Base-by-base conservation (phyloP, 2,888 invertebrate species). In the Limnephilus marmoratus region DNA sequence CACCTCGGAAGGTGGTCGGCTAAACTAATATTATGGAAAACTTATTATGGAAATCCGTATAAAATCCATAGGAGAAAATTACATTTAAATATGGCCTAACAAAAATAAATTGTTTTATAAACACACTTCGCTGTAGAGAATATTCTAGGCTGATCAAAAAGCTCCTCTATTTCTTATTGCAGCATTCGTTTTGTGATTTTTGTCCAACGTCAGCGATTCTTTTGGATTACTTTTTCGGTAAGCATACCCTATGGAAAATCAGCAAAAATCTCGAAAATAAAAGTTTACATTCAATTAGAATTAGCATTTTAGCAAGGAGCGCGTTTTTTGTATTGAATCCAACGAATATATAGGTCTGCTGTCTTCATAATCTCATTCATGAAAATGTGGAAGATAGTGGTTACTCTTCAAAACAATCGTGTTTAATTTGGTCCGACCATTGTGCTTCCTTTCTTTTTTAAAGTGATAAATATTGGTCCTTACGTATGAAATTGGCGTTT, bases 231-330 rank as follows among this genome's bases (percentile, higher is more conserved):
- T 41, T 86, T 85, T 86, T 29, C 83, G 49, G 86, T 86, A 45
- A 86, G 86, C 49, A 86, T 37, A 45, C 86, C 29, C 45, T 45
- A 49, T 49, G 86, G 86, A 86, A 45, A 86, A 86, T 86, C 86
- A 86, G 86, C 86, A 29, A 86, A 86, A 86, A 49, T 86, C 15
- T 29, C n/a, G 86, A n/a, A 45, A 49, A 86, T 86, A 86, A 49
- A 86, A 86, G 49, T 86, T 86, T 86, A 49, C 86, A 49, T 86
- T 86, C 86, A 86, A 86, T 86, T 86, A 86, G 49, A 86, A 86
- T 86, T 86, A 86, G 86, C 86, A 86, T 86, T 86, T 86, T 29
- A 41, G 86, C 86, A 41, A 45, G 29, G 83, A n/a, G 37, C 37
- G 83, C 37, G 24, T 11, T 83, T 83, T 83, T n/a, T 24, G 68